Evolutionary conservation across 2,888 invertebrate species (phyloP).

Genomic region (Ellobium chinense): DNA sequence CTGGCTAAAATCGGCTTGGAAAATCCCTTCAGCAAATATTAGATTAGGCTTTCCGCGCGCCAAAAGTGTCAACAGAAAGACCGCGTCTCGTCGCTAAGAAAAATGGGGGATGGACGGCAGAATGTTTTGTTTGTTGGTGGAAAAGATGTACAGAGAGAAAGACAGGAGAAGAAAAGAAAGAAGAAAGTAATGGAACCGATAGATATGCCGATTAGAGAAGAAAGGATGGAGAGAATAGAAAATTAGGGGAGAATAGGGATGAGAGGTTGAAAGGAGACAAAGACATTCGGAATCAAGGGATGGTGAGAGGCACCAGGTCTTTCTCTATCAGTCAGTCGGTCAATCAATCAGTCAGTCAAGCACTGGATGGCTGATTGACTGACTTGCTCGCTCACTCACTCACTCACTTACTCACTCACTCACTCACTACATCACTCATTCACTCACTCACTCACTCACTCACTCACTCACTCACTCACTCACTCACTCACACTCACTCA

Average conservation of each 20-base stretch:
- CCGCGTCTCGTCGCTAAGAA: constrained; percentile 22
- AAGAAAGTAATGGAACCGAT: background rate
- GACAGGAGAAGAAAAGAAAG: background rate
- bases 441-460: background rate
- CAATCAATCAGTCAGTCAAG: too few relatives aligned
- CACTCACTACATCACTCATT: background rate
- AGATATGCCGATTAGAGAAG: constrained; percentile 11
- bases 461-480: background rate
- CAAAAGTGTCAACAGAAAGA: constrained; percentile 31
- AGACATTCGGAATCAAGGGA: background rate
- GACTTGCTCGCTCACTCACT: background rate
- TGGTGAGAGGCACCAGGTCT: too few relatives aligned
- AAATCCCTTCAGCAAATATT: constrained; percentile 44
- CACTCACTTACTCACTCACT: background rate
- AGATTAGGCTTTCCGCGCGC: constrained; percentile 36
- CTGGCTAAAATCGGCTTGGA: constrained; percentile 35
- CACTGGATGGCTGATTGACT: too few relatives aligned
- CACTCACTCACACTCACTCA: background rate
- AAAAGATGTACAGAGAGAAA: background rate
- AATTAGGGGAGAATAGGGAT: background rate
- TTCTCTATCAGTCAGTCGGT: too few relatives aligned
- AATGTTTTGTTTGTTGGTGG: constrained; percentile 13
- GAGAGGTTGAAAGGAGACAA: background rate
- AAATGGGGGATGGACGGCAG: constrained; percentile 20
- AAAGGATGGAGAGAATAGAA: background rate